Conservation (phyloP, 2,888 invertebrate species). For the Loripinus fragilis region DNA sequence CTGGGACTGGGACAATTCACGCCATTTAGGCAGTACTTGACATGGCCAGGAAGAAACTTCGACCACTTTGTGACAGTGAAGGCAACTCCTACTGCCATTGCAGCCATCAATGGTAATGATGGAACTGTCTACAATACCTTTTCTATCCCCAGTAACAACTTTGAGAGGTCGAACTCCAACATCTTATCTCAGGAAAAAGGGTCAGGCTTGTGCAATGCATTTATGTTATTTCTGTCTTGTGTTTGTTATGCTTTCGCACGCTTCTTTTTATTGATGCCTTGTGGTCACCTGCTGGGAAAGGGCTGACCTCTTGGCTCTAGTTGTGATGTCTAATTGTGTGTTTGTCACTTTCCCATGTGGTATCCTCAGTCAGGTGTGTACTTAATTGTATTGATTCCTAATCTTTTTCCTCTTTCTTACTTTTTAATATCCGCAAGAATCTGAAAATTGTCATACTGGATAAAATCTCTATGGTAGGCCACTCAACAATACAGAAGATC, state of each 20-base stretch:
- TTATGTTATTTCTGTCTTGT: too few relatives aligned
- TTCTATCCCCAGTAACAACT: conserved; percentile 21
- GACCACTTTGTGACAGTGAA: neutral
- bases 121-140: conserved; percentile 25
- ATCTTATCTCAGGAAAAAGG: neutral
- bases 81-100: conserved; percentile 35
- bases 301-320: too few relatives aligned
- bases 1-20: too few relatives aligned
- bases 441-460: neutral
- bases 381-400: too few relatives aligned
- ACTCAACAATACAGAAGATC: neutral
- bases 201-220: too few relatives aligned
- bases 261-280: too few relatives aligned
- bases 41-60: neutral
- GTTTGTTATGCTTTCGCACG: too few relatives aligned
- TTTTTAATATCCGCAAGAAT: neutral
- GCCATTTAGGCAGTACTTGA: neutral
- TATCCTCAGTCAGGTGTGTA: too few relatives aligned
- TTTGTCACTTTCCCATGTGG: too few relatives aligned
- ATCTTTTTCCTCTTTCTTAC: too few relatives aligned
- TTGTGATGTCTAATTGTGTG: too few relatives aligned
- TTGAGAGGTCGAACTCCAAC: neutral
- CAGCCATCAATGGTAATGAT: conserved; percentile 27
- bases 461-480: conserved; percentile 3
- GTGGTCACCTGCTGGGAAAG: too few relatives aligned